These are phyloP conservation scores for Rhyacichthys aspro DNA, from an alignment of 2,797 vertebrate genomes.

Conservation along the genomic window DNA sequence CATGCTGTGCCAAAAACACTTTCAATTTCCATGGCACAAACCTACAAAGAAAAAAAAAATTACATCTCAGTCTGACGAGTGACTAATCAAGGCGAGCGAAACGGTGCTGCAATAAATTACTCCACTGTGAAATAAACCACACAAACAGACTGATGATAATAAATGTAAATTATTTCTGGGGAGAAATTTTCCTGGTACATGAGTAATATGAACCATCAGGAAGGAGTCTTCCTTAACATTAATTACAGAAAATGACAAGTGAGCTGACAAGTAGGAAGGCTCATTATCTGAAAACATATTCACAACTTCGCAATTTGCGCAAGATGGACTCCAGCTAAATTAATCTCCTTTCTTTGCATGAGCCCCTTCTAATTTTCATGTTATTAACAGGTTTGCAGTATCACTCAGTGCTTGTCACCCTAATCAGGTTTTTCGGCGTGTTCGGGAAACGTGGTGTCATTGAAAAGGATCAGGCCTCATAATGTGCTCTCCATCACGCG, in stretches of 20 bases:
- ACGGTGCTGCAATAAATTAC: conserved; percentile 99
- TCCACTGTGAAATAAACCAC: conserved; percentile 98
- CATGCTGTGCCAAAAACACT: conserved; percentile 79
- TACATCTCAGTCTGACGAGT: conserved; percentile 96
- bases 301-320: conserved; percentile 99
- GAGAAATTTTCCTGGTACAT: conserved; percentile 99
- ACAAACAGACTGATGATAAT: conserved; percentile 99
- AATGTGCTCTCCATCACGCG: conserved; percentile 97
- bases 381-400: conserved; percentile 99
- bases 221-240: conserved; percentile 99
- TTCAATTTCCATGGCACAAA: conserved; percentile 91
- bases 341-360: conserved; percentile 99
- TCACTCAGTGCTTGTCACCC: conserved; percentile 99
- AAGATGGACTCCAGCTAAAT: conserved; percentile 99
- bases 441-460: conserved; percentile 98
- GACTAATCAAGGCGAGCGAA: conserved; percentile 99
- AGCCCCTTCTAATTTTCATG: conserved; percentile 99
- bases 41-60: conserved; percentile 85
- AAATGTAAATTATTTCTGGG: conserved; percentile 99
- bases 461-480: conserved; percentile 99
- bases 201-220: conserved; percentile 99
- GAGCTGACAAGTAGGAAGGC: conserved; percentile 99
- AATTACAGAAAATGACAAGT: conserved; percentile 99
- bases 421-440: conserved; percentile 99
- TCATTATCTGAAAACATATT: conserved; percentile 99